Evolutionary conservation across 2,797 vertebrate genomes (phyloP), one percentile per base, ranked within the genome.

Genomic region (Acridotheres tristis): DNA sequence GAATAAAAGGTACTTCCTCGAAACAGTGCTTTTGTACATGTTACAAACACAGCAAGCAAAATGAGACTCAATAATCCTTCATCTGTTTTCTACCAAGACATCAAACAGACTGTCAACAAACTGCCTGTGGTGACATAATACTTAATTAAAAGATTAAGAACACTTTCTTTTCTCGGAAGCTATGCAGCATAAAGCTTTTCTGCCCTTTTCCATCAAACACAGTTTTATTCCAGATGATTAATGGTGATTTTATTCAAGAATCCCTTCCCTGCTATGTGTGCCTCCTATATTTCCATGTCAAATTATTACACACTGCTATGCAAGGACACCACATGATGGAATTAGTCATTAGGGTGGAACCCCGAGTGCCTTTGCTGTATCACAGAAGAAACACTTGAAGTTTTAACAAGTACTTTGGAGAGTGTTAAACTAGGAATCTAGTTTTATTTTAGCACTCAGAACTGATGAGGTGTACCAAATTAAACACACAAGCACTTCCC

Each of bases 301-400:
- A 65, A 42, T 65, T 50, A 48, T 61, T 88, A 66, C 12, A 79
- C 9, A 42, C 38, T 55, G 67, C 66, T 47, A 48, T 47, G 34
- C 14, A 63, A 71, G 25, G 42, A 71, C 5, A 57, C 38, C 71
- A 85, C 74, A 79, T 42, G 45, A 85, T 10, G 26, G 30, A 12
- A 32, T 89, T 92, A 93, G 40, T 94, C 92, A 93, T 10, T 32
- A 50, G 90, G 74, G 92, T 72, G 75, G 77, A 79, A 65, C 77
- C 10, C 50, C 12, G 17, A 0, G 4, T 23, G 15, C 34, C 22
- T 80, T 27, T 85, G 48, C 25, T 54, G 9, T 23, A 71, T 63
- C 87, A 82, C 30, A 62, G 57, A 73, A 36, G 22, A 94, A 93
- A 87, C 19, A 68, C 3, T 54, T 8, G 4, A 38, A 34, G 13